Evolutionary conservation across 2,797 vertebrate species (phyloP).

Genomic region (Loris lydekkerianus): DNA sequence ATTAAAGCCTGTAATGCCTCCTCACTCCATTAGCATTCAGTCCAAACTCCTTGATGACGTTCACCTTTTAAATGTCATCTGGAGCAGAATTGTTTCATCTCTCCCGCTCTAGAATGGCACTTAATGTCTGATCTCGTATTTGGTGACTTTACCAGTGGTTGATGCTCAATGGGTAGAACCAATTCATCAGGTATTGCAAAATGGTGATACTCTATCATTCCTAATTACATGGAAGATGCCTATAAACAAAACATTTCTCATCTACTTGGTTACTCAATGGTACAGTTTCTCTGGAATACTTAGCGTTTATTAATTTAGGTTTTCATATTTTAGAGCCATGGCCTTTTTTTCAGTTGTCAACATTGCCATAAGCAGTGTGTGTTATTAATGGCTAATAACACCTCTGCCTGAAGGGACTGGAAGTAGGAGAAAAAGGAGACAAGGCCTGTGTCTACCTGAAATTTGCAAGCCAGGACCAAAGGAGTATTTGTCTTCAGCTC

Average conservation of each 20-base stretch:
- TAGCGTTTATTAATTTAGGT: slow-evolving; percentile 12
- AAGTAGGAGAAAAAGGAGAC: background rate
- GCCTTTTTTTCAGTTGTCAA: background rate
- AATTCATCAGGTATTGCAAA: slow-evolving; percentile 45
- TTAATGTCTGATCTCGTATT: background rate
- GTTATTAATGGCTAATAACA: background rate
- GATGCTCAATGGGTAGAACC: background rate
- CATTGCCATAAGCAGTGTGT: background rate
- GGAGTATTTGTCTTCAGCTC: background rate
- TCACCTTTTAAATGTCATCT: slow-evolving; percentile 33
- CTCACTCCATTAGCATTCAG: background rate
- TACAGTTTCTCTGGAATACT: slow-evolving; percentile 39
- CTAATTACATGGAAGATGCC: slow-evolving; percentile 1
- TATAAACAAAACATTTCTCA: slow-evolving; percentile 24
- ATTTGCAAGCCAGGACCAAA: background rate
- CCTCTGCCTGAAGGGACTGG: background rate
- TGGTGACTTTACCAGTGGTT: background rate
- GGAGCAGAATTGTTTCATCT: slow-evolving; percentile 17
- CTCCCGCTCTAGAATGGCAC: background rate
- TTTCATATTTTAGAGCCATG: slow-evolving; percentile 37
- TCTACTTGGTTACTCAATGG: slow-evolving; percentile 9
- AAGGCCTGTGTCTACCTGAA: background rate
- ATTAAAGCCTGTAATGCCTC: background rate
- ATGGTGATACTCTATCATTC: background rate
- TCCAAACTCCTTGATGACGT: slow-evolving; percentile 36